Percentiles rank a stretch among this genome's conserved stretches.
These are phyloP conservation scores for Sterrhoptilus dennistouni DNA, from an alignment of 2,113 vertebrate genomes.

Conservation along the genomic window DNA sequence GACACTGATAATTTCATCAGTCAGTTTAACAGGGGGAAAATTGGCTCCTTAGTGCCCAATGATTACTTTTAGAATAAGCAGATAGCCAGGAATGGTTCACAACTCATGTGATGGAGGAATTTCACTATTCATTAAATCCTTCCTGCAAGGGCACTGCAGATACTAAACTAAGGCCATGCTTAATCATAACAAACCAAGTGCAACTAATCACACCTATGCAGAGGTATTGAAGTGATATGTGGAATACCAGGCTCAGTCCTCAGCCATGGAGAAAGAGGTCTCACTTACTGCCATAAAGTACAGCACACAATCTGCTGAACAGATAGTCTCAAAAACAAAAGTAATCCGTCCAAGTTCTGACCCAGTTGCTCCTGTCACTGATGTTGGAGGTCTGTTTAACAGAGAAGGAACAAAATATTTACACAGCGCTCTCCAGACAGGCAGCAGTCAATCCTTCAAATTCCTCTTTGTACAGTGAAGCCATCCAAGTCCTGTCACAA, in stretches of 20 bases:
- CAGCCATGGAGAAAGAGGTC: neutral
- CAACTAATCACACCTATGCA: neutral
- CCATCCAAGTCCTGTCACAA: neutral
- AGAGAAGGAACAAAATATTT: conserved; percentile 29
- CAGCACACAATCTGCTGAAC: conserved; percentile 89
- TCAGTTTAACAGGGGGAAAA: neutral
- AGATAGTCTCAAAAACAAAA: conserved; percentile 94
- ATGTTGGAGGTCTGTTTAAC: conserved; percentile 84
- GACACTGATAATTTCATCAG: neutral
- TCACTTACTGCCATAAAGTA: conserved; percentile 97
- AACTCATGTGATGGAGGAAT: neutral
- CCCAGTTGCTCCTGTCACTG: conserved; percentile 81
- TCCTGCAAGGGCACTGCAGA: neutral
- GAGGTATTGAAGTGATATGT: neutral
- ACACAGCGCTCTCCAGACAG: neutral
- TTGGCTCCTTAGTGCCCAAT: neutral
- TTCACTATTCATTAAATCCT: neutral
- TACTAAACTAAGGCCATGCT: neutral
- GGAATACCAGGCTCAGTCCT: neutral
- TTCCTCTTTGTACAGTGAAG: neutral
- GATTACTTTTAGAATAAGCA: neutral
- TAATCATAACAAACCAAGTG: neutral
- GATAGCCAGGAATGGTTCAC: neutral
- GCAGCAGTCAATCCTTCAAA: neutral
- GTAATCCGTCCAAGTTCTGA: conserved; percentile 90